phyloP scores from a whole-genome alignment of 2,797 vertebrate genomes.

The Morelia viridis region DNA sequence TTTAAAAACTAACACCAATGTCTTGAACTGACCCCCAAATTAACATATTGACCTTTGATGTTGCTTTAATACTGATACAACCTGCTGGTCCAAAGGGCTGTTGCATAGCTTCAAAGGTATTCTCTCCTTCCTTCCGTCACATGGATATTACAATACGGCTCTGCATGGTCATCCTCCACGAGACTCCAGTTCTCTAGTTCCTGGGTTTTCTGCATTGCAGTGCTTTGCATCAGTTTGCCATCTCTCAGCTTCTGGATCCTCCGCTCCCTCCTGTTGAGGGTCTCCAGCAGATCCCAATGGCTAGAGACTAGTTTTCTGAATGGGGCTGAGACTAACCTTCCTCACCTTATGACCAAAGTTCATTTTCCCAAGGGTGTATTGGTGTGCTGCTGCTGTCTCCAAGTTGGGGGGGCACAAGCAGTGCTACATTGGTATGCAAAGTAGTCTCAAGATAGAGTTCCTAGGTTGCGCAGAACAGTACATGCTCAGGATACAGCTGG shows the following conservation, averaged over 20 bases:
- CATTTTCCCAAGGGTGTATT: conserved; percentile 50
- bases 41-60: too few species aligned
- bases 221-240: background rate
- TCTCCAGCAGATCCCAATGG: background rate
- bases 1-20: background rate
- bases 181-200: background rate
- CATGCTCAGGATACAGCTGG: too few species aligned
- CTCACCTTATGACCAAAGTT: conserved; percentile 6
- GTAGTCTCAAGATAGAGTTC: too few species aligned
- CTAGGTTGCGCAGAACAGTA: too few species aligned
- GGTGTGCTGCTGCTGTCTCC: too few species aligned
- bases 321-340: background rate
- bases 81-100: background rate
- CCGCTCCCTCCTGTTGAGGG: conserved; percentile 41
- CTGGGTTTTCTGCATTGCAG: background rate
- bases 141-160: too few species aligned
- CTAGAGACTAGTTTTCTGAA: conserved; percentile 9
- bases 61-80: background rate
- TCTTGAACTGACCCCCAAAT: background rate
- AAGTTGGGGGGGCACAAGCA: too few species aligned
- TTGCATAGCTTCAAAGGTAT: too few species aligned
- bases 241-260: fast-evolving
- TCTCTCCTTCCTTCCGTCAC: background rate
- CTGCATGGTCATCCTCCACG: too few species aligned
- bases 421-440: too few species aligned